A percentile compares a stretch with the other conserved stretches of the same genome.
Evolutionary conservation across 2,888 invertebrate genomes (phyloP).

Genomic region (Xylocampa areola): DNA sequence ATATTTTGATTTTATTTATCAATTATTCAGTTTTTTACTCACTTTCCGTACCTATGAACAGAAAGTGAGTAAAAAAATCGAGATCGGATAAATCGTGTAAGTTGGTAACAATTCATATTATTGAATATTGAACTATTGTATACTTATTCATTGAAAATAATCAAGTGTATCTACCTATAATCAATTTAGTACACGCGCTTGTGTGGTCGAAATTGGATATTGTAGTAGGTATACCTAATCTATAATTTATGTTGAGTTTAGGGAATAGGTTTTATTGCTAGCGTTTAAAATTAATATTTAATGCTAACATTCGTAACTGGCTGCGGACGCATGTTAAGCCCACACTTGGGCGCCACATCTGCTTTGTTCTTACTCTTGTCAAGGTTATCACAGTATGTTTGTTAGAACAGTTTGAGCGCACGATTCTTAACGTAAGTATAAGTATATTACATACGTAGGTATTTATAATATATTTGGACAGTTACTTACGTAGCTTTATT

Average conservation of each 20-base stretch:
- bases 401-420: conserved; percentile 30
- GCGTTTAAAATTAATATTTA: conserved; percentile 10
- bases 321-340: conserved; percentile 50
- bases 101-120: no score
- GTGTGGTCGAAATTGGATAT: no score
- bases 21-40: conserved; percentile 12
- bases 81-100: no score
- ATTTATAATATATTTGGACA: conserved; percentile 17
- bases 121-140: no score
- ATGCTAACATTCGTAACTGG: conserved; percentile 56
- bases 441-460: background rate
- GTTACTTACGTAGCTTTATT: conserved; percentile 5
- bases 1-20: background rate
- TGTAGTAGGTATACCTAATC: background rate
- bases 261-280: conserved; percentile 2
- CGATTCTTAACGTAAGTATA: conserved; percentile 8
- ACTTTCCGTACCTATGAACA: background rate
- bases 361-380: conserved; percentile 71
- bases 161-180: no score
- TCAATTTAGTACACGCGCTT: no score
- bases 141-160: no score
- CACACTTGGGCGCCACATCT: conserved; percentile 70
- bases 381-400: conserved; percentile 65
- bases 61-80: background rate
- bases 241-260: conserved; percentile 5